A percentile compares a stretch with the other conserved stretches of the same genome.
phyloP scores from a whole-genome alignment of 2,113 vertebrate species.

The Phyllostomus discolor region DNA sequence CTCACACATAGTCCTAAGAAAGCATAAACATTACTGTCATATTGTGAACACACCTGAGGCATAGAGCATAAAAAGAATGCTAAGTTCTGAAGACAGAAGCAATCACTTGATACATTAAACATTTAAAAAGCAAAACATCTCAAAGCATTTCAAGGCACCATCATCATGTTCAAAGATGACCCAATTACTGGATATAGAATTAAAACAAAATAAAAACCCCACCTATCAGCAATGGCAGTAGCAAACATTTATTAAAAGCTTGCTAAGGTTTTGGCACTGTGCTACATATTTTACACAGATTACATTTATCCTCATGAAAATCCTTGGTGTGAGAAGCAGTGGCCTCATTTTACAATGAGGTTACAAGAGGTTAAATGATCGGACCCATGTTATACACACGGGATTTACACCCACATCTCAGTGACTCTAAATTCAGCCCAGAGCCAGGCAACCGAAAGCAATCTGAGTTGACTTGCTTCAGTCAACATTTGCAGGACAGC shows the following conservation, averaged over 20 bases:
- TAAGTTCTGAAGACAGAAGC: conserved; percentile 2
- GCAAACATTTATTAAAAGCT: background rate
- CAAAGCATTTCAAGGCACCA: background rate
- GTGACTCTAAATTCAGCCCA: background rate
- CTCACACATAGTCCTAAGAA: background rate
- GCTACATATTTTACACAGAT: background rate
- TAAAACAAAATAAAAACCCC: conserved; percentile 12
- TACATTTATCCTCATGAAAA: background rate
- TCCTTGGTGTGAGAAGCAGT: background rate
- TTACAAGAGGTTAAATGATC: background rate
- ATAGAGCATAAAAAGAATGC: background rate
- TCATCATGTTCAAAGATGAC: background rate
- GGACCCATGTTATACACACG: background rate
- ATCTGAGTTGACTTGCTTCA: background rate
- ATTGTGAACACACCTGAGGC: background rate
- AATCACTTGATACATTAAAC: background rate
- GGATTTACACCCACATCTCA: background rate
- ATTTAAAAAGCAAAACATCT: background rate
- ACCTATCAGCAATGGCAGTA: background rate
- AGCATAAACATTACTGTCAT: background rate
- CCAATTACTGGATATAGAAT: background rate
- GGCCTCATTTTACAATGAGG: background rate
- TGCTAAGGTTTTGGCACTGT: background rate
- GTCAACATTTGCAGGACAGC: background rate
- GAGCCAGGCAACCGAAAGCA: background rate